Conservation (phyloP, 1,140 invertebrate species). For the Camponotus floridanus region DNA sequence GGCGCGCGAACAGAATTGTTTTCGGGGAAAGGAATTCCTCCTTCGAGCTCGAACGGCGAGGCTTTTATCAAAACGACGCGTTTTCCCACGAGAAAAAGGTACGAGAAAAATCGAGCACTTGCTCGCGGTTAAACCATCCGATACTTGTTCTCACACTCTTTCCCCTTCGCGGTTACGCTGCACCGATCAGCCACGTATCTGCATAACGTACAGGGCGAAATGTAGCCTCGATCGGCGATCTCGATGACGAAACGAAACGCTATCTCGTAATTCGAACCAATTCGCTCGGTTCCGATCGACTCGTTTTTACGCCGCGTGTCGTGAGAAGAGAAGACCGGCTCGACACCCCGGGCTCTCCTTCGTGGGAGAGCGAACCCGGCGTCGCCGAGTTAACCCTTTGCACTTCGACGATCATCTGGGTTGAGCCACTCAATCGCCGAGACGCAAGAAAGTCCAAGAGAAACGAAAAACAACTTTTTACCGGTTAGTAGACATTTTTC, state of each 20-base stretch:
- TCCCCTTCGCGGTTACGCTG: conserved; percentile 22
- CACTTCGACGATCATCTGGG: conserved; percentile 55
- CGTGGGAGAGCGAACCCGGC: conserved; percentile 45
- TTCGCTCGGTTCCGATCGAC: conserved; percentile 46
- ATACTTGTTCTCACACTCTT: conserved; percentile 29
- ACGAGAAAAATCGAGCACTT: conserved; percentile 29
- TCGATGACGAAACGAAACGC: not conserved
- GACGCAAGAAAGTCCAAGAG: conserved; percentile 17
- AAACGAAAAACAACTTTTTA: conserved; percentile 58
- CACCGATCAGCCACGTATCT: not conserved
- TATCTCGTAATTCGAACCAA: conserved; percentile 52
- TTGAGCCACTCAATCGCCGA: conserved; percentile 48
- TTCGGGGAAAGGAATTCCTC: not conserved
- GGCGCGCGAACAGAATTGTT: conserved; percentile 33
- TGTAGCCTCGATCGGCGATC: not conserved
- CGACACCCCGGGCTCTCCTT: conserved; percentile 13
- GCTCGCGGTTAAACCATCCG: conserved; percentile 45
- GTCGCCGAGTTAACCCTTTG: conserved; percentile 45
- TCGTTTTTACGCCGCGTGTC: conserved; percentile 30
- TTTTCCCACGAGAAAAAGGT: conserved; percentile 2
- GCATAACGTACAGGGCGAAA: not conserved
- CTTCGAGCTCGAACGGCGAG: not conserved
- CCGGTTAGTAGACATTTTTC: not conserved
- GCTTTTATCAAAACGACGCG: conserved; percentile 39
- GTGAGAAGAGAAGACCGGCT: conserved; percentile 47